Percentiles rank a stretch among this genome's conserved stretches.
phyloP scores from a whole-genome alignment of 2,888 invertebrate genomes.

The Polyploca ridens region DNA sequence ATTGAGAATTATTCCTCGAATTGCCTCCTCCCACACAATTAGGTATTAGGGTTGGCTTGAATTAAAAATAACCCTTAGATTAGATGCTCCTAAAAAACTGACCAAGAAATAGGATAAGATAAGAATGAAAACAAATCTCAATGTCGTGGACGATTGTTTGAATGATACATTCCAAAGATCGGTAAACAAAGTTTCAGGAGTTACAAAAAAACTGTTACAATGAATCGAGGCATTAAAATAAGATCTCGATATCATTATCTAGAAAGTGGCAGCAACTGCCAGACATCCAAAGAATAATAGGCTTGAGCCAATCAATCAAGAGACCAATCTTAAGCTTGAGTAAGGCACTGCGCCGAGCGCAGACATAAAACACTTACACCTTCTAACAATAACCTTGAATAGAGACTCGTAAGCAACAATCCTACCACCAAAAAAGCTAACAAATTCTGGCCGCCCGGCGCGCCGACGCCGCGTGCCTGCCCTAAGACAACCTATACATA shows the following conservation, averaged over 20 bases:
- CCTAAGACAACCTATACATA: constrained; percentile 79
- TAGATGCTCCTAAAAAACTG: neutral
- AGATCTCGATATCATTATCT: neutral
- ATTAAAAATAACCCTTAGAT: constrained; percentile 13
- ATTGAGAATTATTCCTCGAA: constrained; percentile 72
- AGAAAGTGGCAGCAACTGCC: neutral
- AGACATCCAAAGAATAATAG: too few species aligned
- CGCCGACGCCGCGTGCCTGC: constrained; percentile 71
- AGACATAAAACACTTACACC: neutral
- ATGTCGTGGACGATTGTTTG: neutral
- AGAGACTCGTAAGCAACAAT: constrained; percentile 43
- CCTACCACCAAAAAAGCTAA: constrained; percentile 69
- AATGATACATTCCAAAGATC: too few species aligned
- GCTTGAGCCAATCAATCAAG: too few species aligned
- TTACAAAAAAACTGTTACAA: too few species aligned
- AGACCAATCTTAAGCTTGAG: neutral
- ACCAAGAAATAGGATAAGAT: neutral
- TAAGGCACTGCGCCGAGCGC: neutral
- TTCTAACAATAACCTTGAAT: constrained; percentile 19
- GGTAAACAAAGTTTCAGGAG: neutral
- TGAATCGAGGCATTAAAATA: neutral
- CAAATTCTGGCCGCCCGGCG: constrained; percentile 57
- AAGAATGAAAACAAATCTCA: too few species aligned
- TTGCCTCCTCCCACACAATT: constrained; percentile 76
- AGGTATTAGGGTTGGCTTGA: constrained; percentile 63